These are phyloP conservation scores for Sebastes flavidus DNA, from an alignment of 2,797 vertebrate genomes.

Conservation along the genomic window DNA sequence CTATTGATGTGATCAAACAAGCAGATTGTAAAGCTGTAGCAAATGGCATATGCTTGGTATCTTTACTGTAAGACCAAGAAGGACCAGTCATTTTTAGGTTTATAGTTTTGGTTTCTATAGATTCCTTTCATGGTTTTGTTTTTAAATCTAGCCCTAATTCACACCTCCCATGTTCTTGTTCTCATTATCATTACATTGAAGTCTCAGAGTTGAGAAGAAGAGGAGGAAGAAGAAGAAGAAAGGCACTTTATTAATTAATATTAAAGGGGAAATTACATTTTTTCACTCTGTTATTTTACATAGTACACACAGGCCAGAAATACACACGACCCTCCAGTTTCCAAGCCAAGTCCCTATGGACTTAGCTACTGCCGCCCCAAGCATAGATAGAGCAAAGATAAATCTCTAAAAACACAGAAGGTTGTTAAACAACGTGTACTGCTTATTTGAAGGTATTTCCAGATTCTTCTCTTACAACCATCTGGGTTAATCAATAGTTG, in stretches of 20 bases:
- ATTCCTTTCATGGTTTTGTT: neutral
- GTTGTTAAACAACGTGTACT: neutral
- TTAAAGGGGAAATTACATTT: too few relatives aligned
- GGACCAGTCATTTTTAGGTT: neutral
- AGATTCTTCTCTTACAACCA: neutral
- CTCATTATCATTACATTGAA: neutral
- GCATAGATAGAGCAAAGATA: neutral
- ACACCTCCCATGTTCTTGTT: neutral
- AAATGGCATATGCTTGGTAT: neutral
- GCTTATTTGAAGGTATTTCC: neutral
- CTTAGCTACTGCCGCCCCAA: too few relatives aligned
- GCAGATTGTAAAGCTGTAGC: neutral
- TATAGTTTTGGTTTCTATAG: neutral
- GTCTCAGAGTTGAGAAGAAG: neutral
- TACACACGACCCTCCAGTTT: too few relatives aligned
- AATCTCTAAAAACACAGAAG: neutral
- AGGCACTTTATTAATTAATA: too few relatives aligned
- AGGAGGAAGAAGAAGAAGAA: too few relatives aligned
- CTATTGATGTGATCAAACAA: neutral
- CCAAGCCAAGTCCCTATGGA: too few relatives aligned
- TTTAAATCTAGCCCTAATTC: neutral
- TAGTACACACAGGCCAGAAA: too few relatives aligned
- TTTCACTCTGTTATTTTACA: too few relatives aligned
- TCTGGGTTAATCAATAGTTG: neutral
- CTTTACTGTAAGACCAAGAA: neutral